Conservation (phyloP, 2,888 invertebrate genomes). For the Melieria picta region DNA sequence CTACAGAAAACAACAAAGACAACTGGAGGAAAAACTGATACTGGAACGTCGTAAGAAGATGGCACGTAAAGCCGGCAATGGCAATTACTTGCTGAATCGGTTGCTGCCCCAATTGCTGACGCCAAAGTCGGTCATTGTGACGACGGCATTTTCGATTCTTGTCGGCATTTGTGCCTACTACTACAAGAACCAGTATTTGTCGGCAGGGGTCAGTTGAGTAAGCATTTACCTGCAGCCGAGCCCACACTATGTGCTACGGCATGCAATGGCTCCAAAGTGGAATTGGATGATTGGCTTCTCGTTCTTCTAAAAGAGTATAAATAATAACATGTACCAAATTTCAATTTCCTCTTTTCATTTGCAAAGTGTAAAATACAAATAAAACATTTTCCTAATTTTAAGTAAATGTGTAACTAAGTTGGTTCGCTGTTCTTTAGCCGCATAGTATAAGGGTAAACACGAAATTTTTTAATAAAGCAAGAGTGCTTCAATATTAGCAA, state of each 20-base stretch:
- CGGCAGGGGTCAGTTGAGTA: slow-evolving; percentile 64
- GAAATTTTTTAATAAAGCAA: background rate
- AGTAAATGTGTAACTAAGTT: too few relatives aligned
- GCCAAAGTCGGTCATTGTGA: slow-evolving; percentile 60
- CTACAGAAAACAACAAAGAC: slow-evolving; percentile 71
- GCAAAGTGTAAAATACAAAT: slow-evolving; percentile 10
- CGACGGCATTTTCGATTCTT: slow-evolving; percentile 65
- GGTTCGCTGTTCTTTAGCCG: too few relatives aligned
- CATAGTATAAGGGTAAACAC: background rate
- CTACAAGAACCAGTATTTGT: slow-evolving; percentile 63
- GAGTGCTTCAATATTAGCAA: too few relatives aligned
- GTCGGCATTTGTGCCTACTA: slow-evolving; percentile 66
- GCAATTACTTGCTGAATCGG: slow-evolving; percentile 51
- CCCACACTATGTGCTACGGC: slow-evolving; percentile 43
- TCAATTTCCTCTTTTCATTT: slow-evolving; percentile 2
- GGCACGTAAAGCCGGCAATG: slow-evolving; percentile 45
- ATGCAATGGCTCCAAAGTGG: slow-evolving; percentile 46
- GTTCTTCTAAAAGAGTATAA: slow-evolving; percentile 46
- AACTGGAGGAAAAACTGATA: slow-evolving; percentile 69
- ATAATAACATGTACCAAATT: background rate
- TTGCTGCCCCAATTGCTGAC: slow-evolving; percentile 54
- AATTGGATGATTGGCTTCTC: slow-evolving; percentile 53
- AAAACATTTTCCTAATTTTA: slow-evolving; percentile 5
- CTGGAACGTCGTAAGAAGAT: slow-evolving; percentile 47
- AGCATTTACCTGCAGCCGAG: slow-evolving; percentile 46